These are phyloP conservation scores for Cochlearius cochlearius DNA, from an alignment of 2,113 vertebrate genomes.

Conservation along the genomic window DNA sequence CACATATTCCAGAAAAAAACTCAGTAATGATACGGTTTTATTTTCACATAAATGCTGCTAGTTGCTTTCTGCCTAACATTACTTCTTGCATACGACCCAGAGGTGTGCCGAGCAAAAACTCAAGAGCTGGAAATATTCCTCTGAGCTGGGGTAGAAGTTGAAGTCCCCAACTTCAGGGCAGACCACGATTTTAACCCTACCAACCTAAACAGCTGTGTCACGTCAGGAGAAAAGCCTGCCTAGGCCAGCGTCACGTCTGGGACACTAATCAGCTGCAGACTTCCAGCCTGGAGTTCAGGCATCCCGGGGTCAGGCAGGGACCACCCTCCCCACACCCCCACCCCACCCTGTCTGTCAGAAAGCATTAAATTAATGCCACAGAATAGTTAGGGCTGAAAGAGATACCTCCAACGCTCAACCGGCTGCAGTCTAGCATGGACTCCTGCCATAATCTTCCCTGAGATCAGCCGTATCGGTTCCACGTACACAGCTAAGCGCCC, in stretches of 20 bases:
- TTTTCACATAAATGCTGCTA: neutral
- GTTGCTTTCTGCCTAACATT: neutral
- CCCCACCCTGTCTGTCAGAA: neutral
- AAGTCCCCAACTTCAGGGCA: neutral
- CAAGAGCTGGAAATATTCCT: neutral
- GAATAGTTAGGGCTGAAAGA: neutral
- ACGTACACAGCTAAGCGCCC: rapidly evolving
- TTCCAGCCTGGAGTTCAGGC: neutral
- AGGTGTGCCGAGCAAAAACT: neutral
- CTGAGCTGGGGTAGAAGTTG: neutral
- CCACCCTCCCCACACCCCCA: neutral
- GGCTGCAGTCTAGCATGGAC: neutral
- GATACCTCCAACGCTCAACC: neutral
- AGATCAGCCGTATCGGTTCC: neutral
- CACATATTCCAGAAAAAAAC: neutral
- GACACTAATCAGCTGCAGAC: neutral
- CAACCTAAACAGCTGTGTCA: neutral
- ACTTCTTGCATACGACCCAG: neutral
- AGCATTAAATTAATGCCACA: neutral
- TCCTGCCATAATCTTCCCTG: neutral
- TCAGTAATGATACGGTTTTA: neutral
- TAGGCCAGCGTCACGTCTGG: neutral
- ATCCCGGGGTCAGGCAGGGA: neutral
- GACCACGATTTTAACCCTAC: neutral
- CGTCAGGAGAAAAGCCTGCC: neutral